Evolutionary conservation across 2,888 invertebrate genomes (phyloP).

Genomic region (Oligia latruncula): DNA sequence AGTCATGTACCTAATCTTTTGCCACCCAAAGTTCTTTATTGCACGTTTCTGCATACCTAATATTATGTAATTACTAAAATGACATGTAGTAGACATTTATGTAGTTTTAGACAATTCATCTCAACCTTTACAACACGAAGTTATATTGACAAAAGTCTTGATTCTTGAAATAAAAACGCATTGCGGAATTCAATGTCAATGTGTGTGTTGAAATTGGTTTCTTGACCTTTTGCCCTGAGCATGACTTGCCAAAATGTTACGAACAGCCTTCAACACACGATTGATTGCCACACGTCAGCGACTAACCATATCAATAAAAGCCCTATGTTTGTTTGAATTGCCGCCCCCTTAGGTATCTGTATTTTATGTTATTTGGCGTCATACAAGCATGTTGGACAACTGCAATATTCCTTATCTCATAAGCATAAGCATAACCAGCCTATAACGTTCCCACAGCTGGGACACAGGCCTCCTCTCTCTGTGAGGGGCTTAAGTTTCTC

Average conservation of each 20-base stretch:
- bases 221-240: slow-evolving; percentile 22
- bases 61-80: neutral
- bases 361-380: neutral
- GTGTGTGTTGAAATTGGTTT: neutral
- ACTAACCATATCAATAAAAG: neutral
- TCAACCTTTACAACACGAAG: neutral
- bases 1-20: neutral
- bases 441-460: neutral
- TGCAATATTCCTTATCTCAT: neutral
- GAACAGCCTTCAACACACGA: slow-evolving; percentile 16
- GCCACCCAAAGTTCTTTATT: neutral
- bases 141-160: neutral
- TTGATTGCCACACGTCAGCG: slow-evolving; percentile 1
- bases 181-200: slow-evolving; percentile 9
- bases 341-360: neutral
- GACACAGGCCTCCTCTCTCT: neutral
- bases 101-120: neutral
- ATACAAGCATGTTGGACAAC: neutral
- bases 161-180: neutral
- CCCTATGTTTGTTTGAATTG: neutral
- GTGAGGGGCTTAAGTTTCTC: neutral
- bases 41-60: neutral
- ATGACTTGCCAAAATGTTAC: slow-evolving; percentile 7
- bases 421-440: neutral
- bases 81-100: neutral